These are phyloP conservation scores for Hoplodrina blanda DNA, from an alignment of 2,888 invertebrate species.

Conservation along the genomic window DNA sequence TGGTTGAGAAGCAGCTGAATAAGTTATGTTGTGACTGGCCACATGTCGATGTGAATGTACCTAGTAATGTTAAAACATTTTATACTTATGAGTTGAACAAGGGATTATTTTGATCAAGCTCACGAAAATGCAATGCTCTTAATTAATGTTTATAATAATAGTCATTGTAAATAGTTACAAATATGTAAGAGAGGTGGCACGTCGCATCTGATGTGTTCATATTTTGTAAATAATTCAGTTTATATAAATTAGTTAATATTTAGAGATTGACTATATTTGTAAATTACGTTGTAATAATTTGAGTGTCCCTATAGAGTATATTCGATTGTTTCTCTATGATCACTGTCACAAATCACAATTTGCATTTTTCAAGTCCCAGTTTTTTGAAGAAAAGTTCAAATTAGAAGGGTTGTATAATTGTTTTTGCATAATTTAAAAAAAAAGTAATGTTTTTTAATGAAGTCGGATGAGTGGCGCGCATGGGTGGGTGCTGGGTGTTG, in stretches of 20 bases:
- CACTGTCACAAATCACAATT: conserved; percentile 89
- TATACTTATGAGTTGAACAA: conserved; percentile 80
- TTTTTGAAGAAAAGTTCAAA: conserved; percentile 80
- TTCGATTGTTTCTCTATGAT: conserved; percentile 84
- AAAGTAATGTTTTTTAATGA: conserved; percentile 74
- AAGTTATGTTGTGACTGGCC: conserved; percentile 71
- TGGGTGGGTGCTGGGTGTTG: conserved; percentile 78
- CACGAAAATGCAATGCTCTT: conserved; percentile 88
- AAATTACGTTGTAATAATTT: conserved; percentile 87
- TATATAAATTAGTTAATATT: conserved; percentile 84
- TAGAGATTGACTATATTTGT: conserved; percentile 88
- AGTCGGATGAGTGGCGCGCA: conserved; percentile 79
- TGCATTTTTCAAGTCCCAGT: conserved; percentile 82
- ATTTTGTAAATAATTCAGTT: conserved; percentile 89
- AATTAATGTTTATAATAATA: conserved; percentile 85
- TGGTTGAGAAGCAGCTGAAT: conserved; percentile 69
- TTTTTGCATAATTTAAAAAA: conserved; percentile 82
- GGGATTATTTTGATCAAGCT: conserved; percentile 88
- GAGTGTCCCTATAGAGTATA: conserved; percentile 87
- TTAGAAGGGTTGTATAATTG: conserved; percentile 82
- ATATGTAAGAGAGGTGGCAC: conserved; percentile 83
- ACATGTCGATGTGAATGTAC: conserved; percentile 66
- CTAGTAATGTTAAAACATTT: conserved; percentile 70
- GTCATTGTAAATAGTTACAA: conserved; percentile 90
- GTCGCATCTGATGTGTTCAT: conserved; percentile 82